Percentiles rank a stretch among this genome's conserved stretches.
These are phyloP conservation scores for Ancistrus triradiatus DNA, from an alignment of 2,113 vertebrate genomes.

Conservation along the genomic window DNA sequence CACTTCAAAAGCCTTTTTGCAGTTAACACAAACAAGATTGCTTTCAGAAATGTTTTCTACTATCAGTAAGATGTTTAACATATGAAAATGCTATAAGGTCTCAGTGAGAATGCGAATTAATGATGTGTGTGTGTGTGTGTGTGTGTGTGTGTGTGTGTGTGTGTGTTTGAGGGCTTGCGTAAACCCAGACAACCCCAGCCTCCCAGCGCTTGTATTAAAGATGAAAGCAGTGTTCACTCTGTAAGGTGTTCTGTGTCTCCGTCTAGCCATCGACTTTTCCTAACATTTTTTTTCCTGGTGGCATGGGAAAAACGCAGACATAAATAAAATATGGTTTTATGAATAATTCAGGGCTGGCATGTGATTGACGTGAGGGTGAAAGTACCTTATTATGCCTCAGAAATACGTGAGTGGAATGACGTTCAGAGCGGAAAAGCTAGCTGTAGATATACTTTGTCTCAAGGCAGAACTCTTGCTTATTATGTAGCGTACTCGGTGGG, in stretches of 20 bases:
- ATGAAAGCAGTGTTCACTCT: slow-evolving; percentile 65
- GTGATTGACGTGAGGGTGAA: slow-evolving; percentile 70
- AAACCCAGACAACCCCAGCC: slow-evolving; percentile 55
- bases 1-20: too few species aligned
- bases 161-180: slow-evolving; percentile 15
- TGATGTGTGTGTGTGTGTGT: slow-evolving; percentile 31
- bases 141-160: slow-evolving; percentile 21
- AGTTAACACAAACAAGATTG: slow-evolving; percentile 41
- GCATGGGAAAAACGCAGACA: slow-evolving; percentile 70
- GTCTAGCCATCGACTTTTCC: slow-evolving; percentile 56
- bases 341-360: slow-evolving; percentile 71
- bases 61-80: slow-evolving; percentile 53
- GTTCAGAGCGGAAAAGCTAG: too few species aligned
- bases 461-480: too few species aligned
- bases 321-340: slow-evolving; percentile 71
- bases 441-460: too few species aligned
- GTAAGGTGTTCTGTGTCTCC: slow-evolving; percentile 59
- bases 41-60: too few species aligned
- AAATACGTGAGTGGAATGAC: slow-evolving; percentile 64
- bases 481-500: too few species aligned
- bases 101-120: slow-evolving; percentile 37
- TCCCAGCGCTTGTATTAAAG: slow-evolving; percentile 60
- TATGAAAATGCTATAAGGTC: slow-evolving; percentile 57
- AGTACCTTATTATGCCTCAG: slow-evolving; percentile 64
- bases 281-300: slow-evolving; percentile 67